Evolutionary conservation across 1,140 invertebrate genomes (phyloP).

Genomic region (Eulimnadia texana): DNA sequence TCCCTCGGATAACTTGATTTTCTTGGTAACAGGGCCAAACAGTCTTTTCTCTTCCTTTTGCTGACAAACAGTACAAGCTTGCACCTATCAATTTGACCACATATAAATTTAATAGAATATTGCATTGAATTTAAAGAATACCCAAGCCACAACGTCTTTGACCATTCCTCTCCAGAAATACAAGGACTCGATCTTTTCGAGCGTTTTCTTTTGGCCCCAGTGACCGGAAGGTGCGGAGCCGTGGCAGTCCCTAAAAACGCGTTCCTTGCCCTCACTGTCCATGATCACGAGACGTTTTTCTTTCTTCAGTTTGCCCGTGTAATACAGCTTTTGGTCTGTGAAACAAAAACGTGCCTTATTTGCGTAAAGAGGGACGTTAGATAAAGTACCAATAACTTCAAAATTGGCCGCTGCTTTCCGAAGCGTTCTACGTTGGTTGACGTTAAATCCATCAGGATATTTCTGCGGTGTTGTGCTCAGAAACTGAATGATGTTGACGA

Average conservation of each 20-base stretch:
- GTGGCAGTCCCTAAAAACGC: constrained; percentile 13
- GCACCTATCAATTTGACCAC: not conserved
- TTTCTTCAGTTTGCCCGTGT: not conserved
- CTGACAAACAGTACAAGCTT: not conserved
- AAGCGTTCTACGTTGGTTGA: constrained; percentile 8
- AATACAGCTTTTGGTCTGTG: constrained; percentile 11
- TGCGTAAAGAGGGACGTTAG: not conserved
- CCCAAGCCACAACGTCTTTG: constrained; percentile 8
- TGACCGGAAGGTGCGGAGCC: constrained; percentile 1
- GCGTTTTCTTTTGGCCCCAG: constrained; percentile 11
- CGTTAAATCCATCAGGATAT: constrained; percentile 2
- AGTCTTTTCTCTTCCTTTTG: not conserved
- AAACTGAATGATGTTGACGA: constrained; percentile 8
- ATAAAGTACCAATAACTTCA: not conserved
- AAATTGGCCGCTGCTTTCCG: constrained; percentile 9
- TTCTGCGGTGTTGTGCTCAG: not conserved
- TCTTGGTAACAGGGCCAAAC: not conserved
- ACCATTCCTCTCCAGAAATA: constrained; percentile 15
- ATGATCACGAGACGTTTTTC: constrained; percentile 9
- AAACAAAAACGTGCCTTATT: not conserved
- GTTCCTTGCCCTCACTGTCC: constrained; percentile 6
- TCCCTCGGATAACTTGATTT: not conserved
- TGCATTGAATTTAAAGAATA: not conserved
- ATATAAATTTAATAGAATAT: not conserved
- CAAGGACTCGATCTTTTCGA: constrained; percentile 5